These are phyloP conservation scores for Leptatherina wallacei DNA, from an alignment of 2,797 vertebrate genomes.

Conservation along the genomic window DNA sequence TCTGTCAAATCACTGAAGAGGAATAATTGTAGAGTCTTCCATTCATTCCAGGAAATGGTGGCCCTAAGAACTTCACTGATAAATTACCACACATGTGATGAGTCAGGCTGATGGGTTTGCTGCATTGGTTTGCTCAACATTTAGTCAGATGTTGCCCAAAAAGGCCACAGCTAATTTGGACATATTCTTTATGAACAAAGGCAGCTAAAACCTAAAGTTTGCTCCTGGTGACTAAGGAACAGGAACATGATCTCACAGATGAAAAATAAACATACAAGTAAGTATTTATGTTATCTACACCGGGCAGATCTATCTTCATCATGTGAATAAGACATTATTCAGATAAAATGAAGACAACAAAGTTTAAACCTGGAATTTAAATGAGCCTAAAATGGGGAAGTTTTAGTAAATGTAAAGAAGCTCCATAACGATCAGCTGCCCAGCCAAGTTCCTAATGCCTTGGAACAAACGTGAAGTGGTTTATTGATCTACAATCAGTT, in stretches of 20 bases:
- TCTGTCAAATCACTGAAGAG: background rate
- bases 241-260: too few species aligned
- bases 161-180: conserved; percentile 29
- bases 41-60: background rate
- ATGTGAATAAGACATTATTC: background rate
- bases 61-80: background rate
- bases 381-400: background rate
- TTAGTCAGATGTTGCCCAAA: conserved; percentile 29
- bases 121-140: conserved; percentile 44
- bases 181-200: background rate
- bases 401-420: conserved; percentile 7
- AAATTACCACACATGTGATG: background rate
- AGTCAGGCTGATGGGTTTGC: conserved; percentile 20
- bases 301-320: background rate
- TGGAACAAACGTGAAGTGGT: conserved; percentile 41
- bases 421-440: conserved; percentile 18
- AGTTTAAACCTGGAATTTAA: background rate
- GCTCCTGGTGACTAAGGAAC: too few species aligned
- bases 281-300: background rate
- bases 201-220: background rate
- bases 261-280: too few species aligned
- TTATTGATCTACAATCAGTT: conserved; percentile 41
- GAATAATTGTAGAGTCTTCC: background rate
- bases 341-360: background rate
- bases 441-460: conserved; percentile 39